These are phyloP conservation scores for Caenorhabditis wallacei DNA, from an alignment of 2,888 invertebrate species.

Conservation along the genomic window DNA sequence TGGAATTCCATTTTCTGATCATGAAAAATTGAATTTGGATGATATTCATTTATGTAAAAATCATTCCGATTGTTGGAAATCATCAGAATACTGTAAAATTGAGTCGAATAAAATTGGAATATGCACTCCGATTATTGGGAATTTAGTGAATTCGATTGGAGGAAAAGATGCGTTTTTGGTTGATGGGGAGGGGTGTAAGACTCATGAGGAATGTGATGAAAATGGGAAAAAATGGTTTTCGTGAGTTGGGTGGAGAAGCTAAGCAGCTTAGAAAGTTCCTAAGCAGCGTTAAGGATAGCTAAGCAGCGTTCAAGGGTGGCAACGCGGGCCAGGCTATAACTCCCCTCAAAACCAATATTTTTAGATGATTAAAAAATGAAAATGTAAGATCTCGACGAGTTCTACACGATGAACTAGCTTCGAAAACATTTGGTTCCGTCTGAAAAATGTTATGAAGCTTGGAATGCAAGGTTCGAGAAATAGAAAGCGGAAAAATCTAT, in stretches of 20 bases:
- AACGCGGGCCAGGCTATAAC: too few species aligned
- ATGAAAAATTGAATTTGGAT: background rate
- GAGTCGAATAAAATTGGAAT: background rate
- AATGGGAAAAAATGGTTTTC: slow-evolving; percentile 4
- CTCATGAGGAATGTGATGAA: slow-evolving; percentile 3
- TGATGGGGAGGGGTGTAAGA: background rate
- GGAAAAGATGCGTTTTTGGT: slow-evolving; percentile 6
- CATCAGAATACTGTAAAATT: slow-evolving; percentile 3
- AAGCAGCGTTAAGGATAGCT: background rate
- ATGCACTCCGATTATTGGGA: background rate
- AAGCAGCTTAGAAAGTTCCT: background rate
- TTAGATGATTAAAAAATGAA: too few species aligned
- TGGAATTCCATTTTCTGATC: too few species aligned
- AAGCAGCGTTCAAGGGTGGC: background rate
- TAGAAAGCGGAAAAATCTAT: too few species aligned
- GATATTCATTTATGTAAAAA: slow-evolving; percentile 7
- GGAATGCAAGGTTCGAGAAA: too few species aligned
- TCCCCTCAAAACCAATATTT: too few species aligned
- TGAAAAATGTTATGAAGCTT: too few species aligned
- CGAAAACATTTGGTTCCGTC: too few species aligned
- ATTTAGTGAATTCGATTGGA: background rate
- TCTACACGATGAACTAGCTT: too few species aligned
- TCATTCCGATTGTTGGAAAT: slow-evolving; percentile 2
- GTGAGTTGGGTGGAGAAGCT: background rate
- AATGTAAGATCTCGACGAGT: too few species aligned